Base-by-base conservation (phyloP, 1,140 invertebrate species). In the Amyelois transitella region DNA sequence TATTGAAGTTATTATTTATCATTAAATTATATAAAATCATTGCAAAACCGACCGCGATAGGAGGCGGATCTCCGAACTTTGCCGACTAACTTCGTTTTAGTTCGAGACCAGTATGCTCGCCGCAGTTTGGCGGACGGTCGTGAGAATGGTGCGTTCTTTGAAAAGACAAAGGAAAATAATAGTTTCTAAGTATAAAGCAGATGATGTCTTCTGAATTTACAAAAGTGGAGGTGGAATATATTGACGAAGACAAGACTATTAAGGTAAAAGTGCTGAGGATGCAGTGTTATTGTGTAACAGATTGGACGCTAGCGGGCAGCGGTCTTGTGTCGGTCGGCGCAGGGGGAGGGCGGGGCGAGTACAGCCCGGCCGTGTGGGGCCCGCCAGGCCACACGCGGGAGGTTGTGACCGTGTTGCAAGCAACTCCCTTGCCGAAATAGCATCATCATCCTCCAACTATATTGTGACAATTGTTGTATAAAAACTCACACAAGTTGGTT, bases 121-220 rank as follows among this genome's bases (percentile, higher is more conserved):
- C 84, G 76, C 81, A 79, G 72, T 74, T 82, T 81, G 78, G 83
- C 83, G 83, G 83, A 77, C 77, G 79, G 84, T 87, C 75, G 84
- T 82, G 81, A 87, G 78, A 59, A 87, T 87, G 84, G 81, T 87
- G 77, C 66, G 75, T 74, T 75, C 73, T 55, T 66, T 80, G 69
- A 63, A 69, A 75, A 70, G 76, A 87, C 84, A 85, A 87, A 87
- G 76, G 62, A 62, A 75, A 69, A 74, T 74, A 69, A 67, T 74
- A 73, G 72, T 76, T 77, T 72, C 64, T 66, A 74, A 81, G 72
- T 82, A 74, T 77, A 72, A 62, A 80, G 72, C 74, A 75, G 85
- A 88, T 86, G 66, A 88, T 88, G 86, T 88, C 86, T 82, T 84
- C 86, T 85, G 86, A 88, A 69, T 69, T 76, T 65, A 71, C 77